Percentiles rank a stretch among this genome's conserved stretches.
phyloP scores from a whole-genome alignment of 2,113 vertebrate genomes.

The Lophius piscatorius region DNA sequence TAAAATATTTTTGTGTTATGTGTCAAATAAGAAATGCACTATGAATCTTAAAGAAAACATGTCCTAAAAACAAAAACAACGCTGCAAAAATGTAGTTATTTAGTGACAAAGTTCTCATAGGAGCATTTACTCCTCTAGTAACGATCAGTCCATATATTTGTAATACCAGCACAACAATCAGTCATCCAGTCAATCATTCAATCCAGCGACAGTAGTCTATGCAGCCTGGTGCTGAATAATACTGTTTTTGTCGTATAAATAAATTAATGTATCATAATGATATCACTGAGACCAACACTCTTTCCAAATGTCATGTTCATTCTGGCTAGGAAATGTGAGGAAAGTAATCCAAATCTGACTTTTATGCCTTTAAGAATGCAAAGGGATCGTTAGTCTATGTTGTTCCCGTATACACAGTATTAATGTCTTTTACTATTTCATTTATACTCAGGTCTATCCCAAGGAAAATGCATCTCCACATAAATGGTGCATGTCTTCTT shows the following conservation, averaged over 20 bases:
- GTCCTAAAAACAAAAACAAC: constrained; percentile 42
- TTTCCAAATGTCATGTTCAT: constrained; percentile 19
- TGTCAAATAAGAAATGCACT: constrained; percentile 60
- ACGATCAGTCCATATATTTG: constrained; percentile 28
- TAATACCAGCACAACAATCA: constrained; percentile 38
- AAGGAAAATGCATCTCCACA: not conserved
- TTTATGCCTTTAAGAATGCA: constrained; percentile 7
- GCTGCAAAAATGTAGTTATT: constrained; percentile 27
- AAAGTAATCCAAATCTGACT: constrained; percentile 15
- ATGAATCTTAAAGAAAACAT: constrained; percentile 21
- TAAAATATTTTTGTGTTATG: constrained; percentile 45
- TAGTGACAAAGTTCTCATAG: constrained; percentile 24
- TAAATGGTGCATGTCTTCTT: not conserved
- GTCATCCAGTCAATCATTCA: constrained; percentile 22
- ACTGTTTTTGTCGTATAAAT: constrained; percentile 35
- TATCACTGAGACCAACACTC: constrained; percentile 9
- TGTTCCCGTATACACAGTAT: constrained; percentile 23
- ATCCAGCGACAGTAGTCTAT: constrained; percentile 49
- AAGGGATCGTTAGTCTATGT: constrained; percentile 34
- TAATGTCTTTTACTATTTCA: constrained; percentile 16
- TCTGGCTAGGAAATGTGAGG: constrained; percentile 30
- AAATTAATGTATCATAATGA: constrained; percentile 30
- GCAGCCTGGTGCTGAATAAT: constrained; percentile 48
- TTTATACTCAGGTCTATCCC: constrained; percentile 10
- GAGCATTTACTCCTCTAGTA: constrained; percentile 19